phyloP scores from a whole-genome alignment of 2,797 vertebrate species.

The Psittacula echo region DNA sequence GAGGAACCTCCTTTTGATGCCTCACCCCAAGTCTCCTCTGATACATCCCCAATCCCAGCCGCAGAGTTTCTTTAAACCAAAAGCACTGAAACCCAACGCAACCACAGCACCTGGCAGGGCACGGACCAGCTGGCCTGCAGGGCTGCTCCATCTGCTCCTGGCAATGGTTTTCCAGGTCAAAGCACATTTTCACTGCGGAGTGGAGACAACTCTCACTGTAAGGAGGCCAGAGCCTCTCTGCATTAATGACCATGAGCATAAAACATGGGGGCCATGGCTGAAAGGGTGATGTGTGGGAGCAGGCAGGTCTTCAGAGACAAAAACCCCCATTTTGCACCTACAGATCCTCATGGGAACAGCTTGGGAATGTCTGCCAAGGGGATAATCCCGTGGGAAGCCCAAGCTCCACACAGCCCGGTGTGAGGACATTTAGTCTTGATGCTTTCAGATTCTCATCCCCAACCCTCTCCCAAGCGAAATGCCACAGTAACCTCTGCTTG shows the following conservation, averaged over 20 bases:
- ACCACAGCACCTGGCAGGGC: slow-evolving; percentile 28
- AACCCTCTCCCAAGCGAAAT: background rate
- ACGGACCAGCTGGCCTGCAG: background rate
- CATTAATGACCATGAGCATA: background rate
- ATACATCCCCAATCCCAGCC: background rate
- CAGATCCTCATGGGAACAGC: background rate
- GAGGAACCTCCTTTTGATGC: background rate
- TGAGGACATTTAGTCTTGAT: background rate
- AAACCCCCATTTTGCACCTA: background rate
- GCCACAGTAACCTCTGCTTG: background rate
- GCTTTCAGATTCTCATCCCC: background rate
- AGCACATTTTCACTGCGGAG: background rate
- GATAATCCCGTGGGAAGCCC: background rate
- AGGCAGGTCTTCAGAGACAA: background rate
- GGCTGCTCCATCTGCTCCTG: slow-evolving; percentile 49
- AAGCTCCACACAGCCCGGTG: accelerated
- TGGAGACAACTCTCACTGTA: background rate
- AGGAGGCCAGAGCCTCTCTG: background rate
- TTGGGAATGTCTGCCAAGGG: background rate
- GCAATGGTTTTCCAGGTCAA: background rate
- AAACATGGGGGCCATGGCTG: background rate
- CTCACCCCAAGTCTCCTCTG: background rate
- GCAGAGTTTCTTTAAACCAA: slow-evolving; percentile 9
- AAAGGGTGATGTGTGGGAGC: background rate
- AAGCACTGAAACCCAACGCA: slow-evolving; percentile 21